Evolutionary conservation across 2,888 invertebrate species (phyloP), one percentile per base, ranked within the genome.

Genomic region (Macrosiphum euphorbiae): DNA sequence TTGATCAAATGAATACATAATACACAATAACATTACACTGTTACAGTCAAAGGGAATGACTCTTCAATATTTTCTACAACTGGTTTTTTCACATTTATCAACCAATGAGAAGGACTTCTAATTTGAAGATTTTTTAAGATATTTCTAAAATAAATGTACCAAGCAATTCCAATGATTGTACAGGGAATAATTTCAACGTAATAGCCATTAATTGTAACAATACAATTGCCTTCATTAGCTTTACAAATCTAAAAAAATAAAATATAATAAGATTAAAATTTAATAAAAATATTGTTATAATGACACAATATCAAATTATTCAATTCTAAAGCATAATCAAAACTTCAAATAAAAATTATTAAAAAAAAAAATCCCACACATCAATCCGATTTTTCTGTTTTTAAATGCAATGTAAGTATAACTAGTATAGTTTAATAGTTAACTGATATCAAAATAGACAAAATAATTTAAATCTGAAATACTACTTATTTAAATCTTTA

Each of bases 161-260:
- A 99, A 0, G 98, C 92, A 94, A 98, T 97, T 8, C 99, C 99
- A 92, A 98, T 96, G 0, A 97, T 95, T 3, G 98, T 96, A 95
- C 99, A 98, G 16, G 98, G 95, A 0, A 97, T 95, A 1, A 97
- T 97, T 96, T 99, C 98, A 95, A 99, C 96, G 96, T 99, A 99
- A 96, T 98, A 99, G 0, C 99, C 99, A 96, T 99, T 99, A 67
- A 98, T 95, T 8, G 96, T 96, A 1, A 97, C 98, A 0, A 96
- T 95, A 95, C 99, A 99, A 10, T 96, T 28, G 0, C 84, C 52
- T 0, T 47, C 44, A 11, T 28, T 26, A 26, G 41, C 11, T 55
- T 55, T 85, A 55, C 91, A 91, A 16, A 52, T 3, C 91, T 91
- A 50, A 61, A 89, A 61, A 58, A 58, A 7, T n/a, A 85, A 52